Evolutionary conservation across 2,888 invertebrate genomes (phyloP).

Genomic region (Macaria notata): DNA sequence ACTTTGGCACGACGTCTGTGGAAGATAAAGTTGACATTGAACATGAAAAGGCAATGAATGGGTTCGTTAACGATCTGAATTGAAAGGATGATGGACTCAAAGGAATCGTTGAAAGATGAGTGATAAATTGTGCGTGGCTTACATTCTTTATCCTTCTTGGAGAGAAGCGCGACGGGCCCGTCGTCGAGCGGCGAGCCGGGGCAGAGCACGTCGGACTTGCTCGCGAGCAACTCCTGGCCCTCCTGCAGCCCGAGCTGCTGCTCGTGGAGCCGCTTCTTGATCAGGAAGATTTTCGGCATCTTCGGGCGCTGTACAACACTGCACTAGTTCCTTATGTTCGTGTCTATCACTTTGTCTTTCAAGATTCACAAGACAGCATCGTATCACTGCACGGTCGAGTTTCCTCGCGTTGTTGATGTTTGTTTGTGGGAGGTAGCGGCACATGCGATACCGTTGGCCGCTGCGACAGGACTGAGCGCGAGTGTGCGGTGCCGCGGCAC

Average conservation of each 20-base stretch:
- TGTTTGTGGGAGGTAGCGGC: slow-evolving; percentile 75
- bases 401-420: slow-evolving; percentile 73
- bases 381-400: slow-evolving; percentile 74
- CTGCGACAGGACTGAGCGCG: slow-evolving; percentile 77
- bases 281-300: slow-evolving; percentile 97
- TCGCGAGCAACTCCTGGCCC: slow-evolving; percentile 88
- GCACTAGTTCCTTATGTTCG: slow-evolving; percentile 71
- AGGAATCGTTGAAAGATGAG: slow-evolving; percentile 13
- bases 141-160: slow-evolving; percentile 76
- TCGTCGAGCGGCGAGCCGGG: slow-evolving; percentile 81
- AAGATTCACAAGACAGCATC: slow-evolving; percentile 72
- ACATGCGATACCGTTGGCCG: slow-evolving; percentile 80
- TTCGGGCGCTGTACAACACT: slow-evolving; percentile 62
- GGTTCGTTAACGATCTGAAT: slow-evolving; percentile 20
- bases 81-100: slow-evolving; percentile 22
- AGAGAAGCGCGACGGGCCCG: slow-evolving; percentile 84
- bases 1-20: slow-evolving; percentile 19
- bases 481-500: slow-evolving; percentile 77
- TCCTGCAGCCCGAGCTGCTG: slow-evolving; percentile 93
- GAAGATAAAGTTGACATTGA: slow-evolving; percentile 25
- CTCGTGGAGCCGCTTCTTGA: slow-evolving; percentile 95
- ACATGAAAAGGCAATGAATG: slow-evolving; percentile 16
- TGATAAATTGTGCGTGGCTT: slow-evolving; percentile 40
- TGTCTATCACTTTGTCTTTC: slow-evolving; percentile 70
- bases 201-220: slow-evolving; percentile 84